These are phyloP conservation scores for Diarsia rubi DNA, from an alignment of 2,888 invertebrate species.

Conservation along the genomic window DNA sequence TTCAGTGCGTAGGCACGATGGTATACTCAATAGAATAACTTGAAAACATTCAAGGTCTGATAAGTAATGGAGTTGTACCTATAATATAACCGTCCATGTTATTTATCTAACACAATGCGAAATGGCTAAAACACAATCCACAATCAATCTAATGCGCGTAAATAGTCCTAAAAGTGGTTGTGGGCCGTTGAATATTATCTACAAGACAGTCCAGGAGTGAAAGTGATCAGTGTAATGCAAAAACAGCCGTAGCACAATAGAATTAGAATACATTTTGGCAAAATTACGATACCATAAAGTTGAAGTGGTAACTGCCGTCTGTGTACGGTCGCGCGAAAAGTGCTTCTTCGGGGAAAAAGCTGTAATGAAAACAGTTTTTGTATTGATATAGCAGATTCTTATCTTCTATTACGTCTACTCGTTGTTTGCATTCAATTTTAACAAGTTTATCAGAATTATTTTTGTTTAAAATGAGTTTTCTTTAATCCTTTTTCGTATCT, in stretches of 20 bases:
- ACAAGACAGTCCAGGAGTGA: slow-evolving; percentile 65
- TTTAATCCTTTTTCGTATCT: slow-evolving; percentile 30
- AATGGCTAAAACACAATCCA: slow-evolving; percentile 62
- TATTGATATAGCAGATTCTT: slow-evolving; percentile 63
- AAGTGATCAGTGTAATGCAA: slow-evolving; percentile 63
- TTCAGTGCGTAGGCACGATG: neutral
- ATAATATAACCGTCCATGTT: slow-evolving; percentile 25
- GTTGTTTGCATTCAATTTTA: slow-evolving; percentile 59
- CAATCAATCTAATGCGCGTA: slow-evolving; percentile 66
- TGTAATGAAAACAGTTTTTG: slow-evolving; percentile 64
- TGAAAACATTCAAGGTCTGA: slow-evolving; percentile 41
- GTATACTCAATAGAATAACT: slow-evolving; percentile 27
- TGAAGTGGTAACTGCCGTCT: slow-evolving; percentile 66
- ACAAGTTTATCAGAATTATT: slow-evolving; percentile 55
- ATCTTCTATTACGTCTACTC: slow-evolving; percentile 56
- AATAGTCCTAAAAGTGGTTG: slow-evolving; percentile 66
- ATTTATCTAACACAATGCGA: slow-evolving; percentile 49
- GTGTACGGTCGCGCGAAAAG: slow-evolving; percentile 64
- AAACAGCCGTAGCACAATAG: slow-evolving; percentile 54
- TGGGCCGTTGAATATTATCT: slow-evolving; percentile 65
- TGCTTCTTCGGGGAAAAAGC: slow-evolving; percentile 57
- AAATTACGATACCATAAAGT: slow-evolving; percentile 60
- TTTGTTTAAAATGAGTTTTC: slow-evolving; percentile 51
- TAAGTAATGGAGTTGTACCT: slow-evolving; percentile 43
- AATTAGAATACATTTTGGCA: slow-evolving; percentile 60